Evolutionary conservation across 2,888 invertebrate genomes (phyloP), one percentile per base, ranked within the genome.

Genomic region (Brachypterus glaber): DNA sequence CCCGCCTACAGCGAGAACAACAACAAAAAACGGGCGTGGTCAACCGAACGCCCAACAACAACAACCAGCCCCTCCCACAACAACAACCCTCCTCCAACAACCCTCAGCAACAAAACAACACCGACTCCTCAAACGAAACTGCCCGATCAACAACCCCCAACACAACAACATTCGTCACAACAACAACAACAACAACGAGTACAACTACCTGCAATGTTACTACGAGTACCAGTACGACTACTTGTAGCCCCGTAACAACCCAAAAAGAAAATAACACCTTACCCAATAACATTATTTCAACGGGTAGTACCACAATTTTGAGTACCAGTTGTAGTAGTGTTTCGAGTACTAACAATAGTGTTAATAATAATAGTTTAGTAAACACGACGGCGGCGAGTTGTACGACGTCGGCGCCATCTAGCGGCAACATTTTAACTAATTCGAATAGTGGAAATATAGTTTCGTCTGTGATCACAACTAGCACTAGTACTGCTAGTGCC

Each of bases 1-100:
- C 89, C 17, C 69, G 89, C 45, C 72, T 87, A 57, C 88, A 88
- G 64, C 75, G 88, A 11, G 85, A 86, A 55, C 79, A 80, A 62
- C 77, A 79, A 58, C 77, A 78, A 53, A 77, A 77, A 57, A 76
- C 76, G 5, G 74, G 67, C 61, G 76, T 65, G 60, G 12, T 4
- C 8, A 11, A 4, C 27, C 27, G 27, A 9, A 9, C 11, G 11
- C 27, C 8, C 8, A 4, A 27, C 8, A 5, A 13, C 7, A 4
- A 11, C 7, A 4, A 13, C 7, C 7, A n/a, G n/a, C n/a, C n/a
- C n/a, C n/a, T n/a, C 48, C 2, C 37, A 40, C 3, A 40, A 44
- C 3, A 37, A 39, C 2, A 35, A 4, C 27, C 27, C 7, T 4
- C n/a, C n/a, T n/a, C n/a, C n/a, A n/a, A n/a, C 48, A 3, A 38